Percentiles rank a stretch among this genome's conserved stretches.
phyloP scores from a whole-genome alignment of 2,797 vertebrate genomes.

The Smutsia temminckii region DNA sequence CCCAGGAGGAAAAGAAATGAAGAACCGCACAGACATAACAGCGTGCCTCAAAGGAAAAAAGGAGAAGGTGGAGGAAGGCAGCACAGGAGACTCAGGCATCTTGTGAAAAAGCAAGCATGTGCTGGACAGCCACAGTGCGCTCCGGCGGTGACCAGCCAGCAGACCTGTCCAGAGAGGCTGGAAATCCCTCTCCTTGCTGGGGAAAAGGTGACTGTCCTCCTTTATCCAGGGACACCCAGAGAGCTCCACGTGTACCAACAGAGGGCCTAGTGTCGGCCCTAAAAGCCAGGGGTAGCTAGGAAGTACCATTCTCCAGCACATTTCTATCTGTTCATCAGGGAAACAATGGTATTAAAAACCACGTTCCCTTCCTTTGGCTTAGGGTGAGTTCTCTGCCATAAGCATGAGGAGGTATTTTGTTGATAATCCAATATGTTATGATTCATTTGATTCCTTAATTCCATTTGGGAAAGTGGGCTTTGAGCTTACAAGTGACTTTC shows the following conservation, averaged over 20 bases:
- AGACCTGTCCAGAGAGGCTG: rapidly evolving
- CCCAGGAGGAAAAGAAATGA: constrained; percentile 51
- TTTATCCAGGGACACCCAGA: background rate
- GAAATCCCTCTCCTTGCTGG: too few species aligned
- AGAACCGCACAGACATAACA: background rate
- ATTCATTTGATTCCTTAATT: background rate
- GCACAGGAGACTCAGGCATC: rapidly evolving
- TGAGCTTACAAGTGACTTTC: background rate
- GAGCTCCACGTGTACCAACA: background rate
- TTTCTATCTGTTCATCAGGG: background rate
- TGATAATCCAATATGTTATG: background rate
- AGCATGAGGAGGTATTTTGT: background rate
- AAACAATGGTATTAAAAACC: background rate
- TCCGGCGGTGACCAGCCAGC: rapidly evolving
- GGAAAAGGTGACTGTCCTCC: background rate
- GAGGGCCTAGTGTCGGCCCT: background rate
- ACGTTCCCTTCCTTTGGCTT: background rate
- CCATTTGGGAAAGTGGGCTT: background rate
- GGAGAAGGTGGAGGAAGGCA: background rate
- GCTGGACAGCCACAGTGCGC: rapidly evolving
- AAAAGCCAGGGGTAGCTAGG: too few species aligned
- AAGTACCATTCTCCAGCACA: background rate
- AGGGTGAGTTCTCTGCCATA: background rate
- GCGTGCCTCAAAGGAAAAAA: background rate
- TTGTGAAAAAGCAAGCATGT: rapidly evolving